These are phyloP conservation scores for Phalanger gymnotis DNA, from an alignment of 2,797 vertebrate genomes.

Conservation along the genomic window DNA sequence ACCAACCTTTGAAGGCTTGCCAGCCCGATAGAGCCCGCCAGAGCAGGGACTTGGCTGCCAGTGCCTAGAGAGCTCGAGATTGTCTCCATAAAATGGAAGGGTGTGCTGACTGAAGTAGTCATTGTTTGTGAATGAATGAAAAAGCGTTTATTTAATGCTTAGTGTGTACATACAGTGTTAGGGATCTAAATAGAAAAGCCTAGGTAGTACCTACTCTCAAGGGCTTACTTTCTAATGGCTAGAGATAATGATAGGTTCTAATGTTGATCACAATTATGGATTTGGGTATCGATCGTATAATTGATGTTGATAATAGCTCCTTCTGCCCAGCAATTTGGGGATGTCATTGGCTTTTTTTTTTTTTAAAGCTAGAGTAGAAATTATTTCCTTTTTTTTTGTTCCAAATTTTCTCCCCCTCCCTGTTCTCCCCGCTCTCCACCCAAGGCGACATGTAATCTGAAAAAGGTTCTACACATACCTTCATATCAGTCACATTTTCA, in stretches of 20 bases:
- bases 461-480: too few species aligned
- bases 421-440: too few species aligned
- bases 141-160: not conserved
- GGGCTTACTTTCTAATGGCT: not conserved
- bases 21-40: too few species aligned
- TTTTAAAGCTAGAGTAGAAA: not conserved
- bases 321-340: not conserved
- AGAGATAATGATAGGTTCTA: not conserved
- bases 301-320: not conserved
- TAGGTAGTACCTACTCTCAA: too few species aligned
- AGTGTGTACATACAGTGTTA: not conserved
- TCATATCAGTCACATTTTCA: too few species aligned
- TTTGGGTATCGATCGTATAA: not conserved
- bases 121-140: not conserved
- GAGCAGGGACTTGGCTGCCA: not conserved
- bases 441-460: too few species aligned
- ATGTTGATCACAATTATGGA: not conserved
- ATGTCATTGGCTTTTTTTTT: not conserved
- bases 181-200: too few species aligned
- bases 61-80: not conserved
- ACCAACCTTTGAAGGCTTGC: not conserved
- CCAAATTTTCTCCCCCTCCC: too few species aligned
- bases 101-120: not conserved
- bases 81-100: fast-evolving
- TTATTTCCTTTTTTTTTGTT: too few species aligned